Evolutionary conservation across 2,113 vertebrate species (phyloP), one percentile per base, ranked within the genome.

Genomic region (Plecotus auritus): DNA sequence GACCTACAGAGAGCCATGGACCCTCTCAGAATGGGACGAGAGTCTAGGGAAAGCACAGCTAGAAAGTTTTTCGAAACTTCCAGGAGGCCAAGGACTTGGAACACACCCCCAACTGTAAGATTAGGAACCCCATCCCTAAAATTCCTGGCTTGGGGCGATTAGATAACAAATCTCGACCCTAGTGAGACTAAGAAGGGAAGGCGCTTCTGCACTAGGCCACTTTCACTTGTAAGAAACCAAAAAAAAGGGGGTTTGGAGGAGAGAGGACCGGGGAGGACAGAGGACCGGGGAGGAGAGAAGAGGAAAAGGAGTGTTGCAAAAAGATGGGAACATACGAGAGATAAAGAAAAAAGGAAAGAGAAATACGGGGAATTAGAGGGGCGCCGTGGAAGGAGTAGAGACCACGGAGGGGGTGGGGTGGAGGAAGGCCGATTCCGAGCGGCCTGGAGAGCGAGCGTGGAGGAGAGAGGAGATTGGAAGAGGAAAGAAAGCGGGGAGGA

Each of bases 1-100:
- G 80, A 95, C 70, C 37, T 61, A 54, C 37, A 77, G 45, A 86
- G 94, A 76, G 42, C 82, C 90, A 4, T 9, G 92, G 89, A 77
- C 64, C 45, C 37, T 86, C 45, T 72, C n/a, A 2, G 42, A 30
- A 83, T 18, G 37, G 42, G 45, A 51, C 28, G 64, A 40, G 89
- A 67, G 30, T 37, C 35, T 66, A 64, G 6, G 9, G 12, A 26
- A 59, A 73, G 30, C 14, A 70, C 32, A 26, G 37, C 11, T 47
- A 40, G 12, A 70, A 81, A 76, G 49, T 28, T 30, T 26, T 45
- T 51, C 2, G 26, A 77, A 91, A 94, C 70, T 59, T 87, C 64
- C 7, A 22, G n/a, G 13, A 40, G 40, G 49, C 12, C 28, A 22
- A 3, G 16, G 42, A 40, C 78, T 28, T 45, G 78, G 90, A 89